Evolutionary conservation across 1,140 invertebrate species (phyloP).

Genomic region (Octopus sinensis): DNA sequence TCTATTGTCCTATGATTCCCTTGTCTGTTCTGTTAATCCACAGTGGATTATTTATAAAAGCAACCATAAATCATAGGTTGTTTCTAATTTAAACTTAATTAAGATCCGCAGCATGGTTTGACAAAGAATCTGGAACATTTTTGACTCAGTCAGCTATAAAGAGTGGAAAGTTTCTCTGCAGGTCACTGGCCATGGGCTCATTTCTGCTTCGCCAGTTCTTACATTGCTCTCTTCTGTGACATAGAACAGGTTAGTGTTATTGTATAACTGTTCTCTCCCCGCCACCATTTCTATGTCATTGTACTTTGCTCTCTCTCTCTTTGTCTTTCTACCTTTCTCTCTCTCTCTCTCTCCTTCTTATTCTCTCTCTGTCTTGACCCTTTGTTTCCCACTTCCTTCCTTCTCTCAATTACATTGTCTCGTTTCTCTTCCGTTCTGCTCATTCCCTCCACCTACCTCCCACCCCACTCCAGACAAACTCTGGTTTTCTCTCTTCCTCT

Average conservation of each 20-base stretch:
- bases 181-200: no score
- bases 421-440: neutral
- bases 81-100: no score
- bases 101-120: neutral
- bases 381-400: neutral
- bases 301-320: neutral
- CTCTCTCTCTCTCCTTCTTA: neutral
- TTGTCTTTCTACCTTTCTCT: neutral
- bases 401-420: neutral
- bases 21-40: no score
- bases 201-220: no score
- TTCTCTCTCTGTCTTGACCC: neutral
- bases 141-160: no score
- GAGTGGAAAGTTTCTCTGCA: no score
- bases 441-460: neutral
- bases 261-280: neutral
- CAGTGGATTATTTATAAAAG: no score
- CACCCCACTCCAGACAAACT: neutral
- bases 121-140: no score
- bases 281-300: slow-evolving; percentile 1
- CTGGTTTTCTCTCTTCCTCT: neutral
- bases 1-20: no score
- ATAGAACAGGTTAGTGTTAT: no score
- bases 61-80: no score
- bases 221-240: no score